Evolutionary conservation across 23 tunicate genomes (phyloP).

Genomic region (Phallusia fumigata): DNA sequence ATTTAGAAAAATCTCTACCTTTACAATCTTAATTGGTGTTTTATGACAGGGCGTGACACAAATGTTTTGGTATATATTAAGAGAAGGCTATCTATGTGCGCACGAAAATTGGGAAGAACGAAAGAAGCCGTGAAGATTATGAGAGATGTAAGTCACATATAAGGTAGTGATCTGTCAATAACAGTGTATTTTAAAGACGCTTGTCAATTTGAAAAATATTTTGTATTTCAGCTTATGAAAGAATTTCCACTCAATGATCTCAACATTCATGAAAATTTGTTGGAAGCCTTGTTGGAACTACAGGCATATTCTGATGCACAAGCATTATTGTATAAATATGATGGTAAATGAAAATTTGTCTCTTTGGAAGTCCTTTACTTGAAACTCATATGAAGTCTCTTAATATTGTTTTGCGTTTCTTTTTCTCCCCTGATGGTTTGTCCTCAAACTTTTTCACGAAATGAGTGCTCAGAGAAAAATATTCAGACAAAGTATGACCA

Average conservation of each 20-base stretch:
- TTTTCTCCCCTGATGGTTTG: no score
- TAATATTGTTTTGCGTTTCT: neutral
- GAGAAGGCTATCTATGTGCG: constrained; percentile 85
- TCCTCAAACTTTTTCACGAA: neutral
- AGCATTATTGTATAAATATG: constrained; percentile 68
- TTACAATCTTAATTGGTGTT: no score
- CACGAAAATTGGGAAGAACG: constrained; percentile 77
- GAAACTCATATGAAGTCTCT: no score
- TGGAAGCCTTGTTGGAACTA: constrained; percentile 81
- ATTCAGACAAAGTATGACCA: no score
- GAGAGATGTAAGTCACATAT: constrained; percentile 68
- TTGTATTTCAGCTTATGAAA: constrained; percentile 60
- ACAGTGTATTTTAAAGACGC: neutral
- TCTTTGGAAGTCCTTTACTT: no score
- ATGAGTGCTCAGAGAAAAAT: no score
- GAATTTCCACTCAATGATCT: constrained; percentile 81
- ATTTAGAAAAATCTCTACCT: neutral
- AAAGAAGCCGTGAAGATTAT: constrained; percentile 93
- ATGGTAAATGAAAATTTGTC: constrained; percentile 34
- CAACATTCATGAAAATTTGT: constrained; percentile 86
- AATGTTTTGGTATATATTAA: constrained; percentile 88
- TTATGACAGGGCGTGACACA: constrained; percentile 72
- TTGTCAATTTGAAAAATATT: neutral
- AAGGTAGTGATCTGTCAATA: neutral
- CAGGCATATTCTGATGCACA: constrained; percentile 95